These are phyloP conservation scores for Apogon talboti DNA, from an alignment of 2,797 vertebrate genomes.

Conservation along the genomic window DNA sequence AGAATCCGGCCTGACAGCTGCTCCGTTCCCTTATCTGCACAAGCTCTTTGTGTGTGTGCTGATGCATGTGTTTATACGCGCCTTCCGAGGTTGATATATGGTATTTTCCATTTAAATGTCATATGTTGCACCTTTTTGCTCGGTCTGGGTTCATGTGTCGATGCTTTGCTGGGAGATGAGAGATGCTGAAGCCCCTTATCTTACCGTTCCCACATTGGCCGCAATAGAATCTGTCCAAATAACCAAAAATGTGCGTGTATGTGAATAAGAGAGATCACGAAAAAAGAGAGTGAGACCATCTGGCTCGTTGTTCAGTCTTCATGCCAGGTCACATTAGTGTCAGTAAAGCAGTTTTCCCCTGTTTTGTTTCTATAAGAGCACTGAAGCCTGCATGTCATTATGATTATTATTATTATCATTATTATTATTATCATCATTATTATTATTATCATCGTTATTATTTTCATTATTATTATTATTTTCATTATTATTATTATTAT, in stretches of 20 bases:
- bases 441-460: too few relatives aligned
- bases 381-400: not conserved
- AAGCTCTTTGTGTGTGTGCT: slow-evolving; percentile 7
- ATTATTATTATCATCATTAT: too few relatives aligned
- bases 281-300: slow-evolving; percentile 10
- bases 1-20: slow-evolving; percentile 50
- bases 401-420: not conserved
- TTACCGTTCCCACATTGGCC: not conserved
- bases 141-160: not conserved
- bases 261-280: not conserved
- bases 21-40: slow-evolving; percentile 28
- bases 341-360: not conserved
- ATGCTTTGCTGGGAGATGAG: too few relatives aligned
- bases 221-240: not conserved
- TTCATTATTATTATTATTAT: slow-evolving; percentile 5
- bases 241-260: not conserved
- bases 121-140: not conserved
- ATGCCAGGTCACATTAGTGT: slow-evolving; percentile 20
- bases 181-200: not conserved
- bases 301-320: slow-evolving; percentile 8
- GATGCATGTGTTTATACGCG: not conserved
- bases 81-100: not conserved
- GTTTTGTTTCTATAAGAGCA: slow-evolving; percentile 7
- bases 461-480: too few relatives aligned
- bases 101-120: not conserved